Base-by-base conservation (phyloP, 1,140 invertebrate species). In the Lysiphlebus fabarum region DNA sequence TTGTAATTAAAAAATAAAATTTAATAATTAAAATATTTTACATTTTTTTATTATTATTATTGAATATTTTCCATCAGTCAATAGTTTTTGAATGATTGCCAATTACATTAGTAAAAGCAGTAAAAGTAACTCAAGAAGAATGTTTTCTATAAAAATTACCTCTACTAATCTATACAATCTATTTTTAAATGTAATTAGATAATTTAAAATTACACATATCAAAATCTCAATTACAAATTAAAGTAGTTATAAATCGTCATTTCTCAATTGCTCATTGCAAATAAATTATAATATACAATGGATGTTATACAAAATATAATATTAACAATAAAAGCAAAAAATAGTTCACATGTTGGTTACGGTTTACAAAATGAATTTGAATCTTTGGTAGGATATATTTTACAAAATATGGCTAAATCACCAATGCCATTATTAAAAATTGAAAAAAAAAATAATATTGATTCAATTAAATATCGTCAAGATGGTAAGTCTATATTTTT, bases 311-410 rank as follows among this genome's bases (percentile, higher is more conserved):
- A 68, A 56, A 65, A 77, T 36, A 56, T 79, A 36, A 65, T 79
- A 33, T 56, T 77, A 33, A 68, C 69, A 37, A 72, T 80, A 41
- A 75, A 70, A 55, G 60, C 67, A 50, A 67, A 63, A 37, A 70
- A 69, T 51, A 65, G 67, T 45, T 70, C 73, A 6, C 71, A 72
- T 8, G 64, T 59, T 10, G 76, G 76, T 17, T 80, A 78, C 58
- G 75, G 76, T 33, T 64, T 73, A 12, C 78, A 80, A 59, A 73
- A 71, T 33, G 75, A 79, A 53, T 70, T 75, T 38, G 75, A 78
- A 54, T 68, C 67, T 47, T 62, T 80, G n/a, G 58, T 78, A 6
- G 61, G 64, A 14, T 69, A 75, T 53, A 74, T 77, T 60, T 63
- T 80, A 12, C 67, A 72, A 54, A 79, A 79, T 58, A 78, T 80